Evolutionary conservation across 2,888 invertebrate species (phyloP).

Genomic region (Dendrolimus pini): DNA sequence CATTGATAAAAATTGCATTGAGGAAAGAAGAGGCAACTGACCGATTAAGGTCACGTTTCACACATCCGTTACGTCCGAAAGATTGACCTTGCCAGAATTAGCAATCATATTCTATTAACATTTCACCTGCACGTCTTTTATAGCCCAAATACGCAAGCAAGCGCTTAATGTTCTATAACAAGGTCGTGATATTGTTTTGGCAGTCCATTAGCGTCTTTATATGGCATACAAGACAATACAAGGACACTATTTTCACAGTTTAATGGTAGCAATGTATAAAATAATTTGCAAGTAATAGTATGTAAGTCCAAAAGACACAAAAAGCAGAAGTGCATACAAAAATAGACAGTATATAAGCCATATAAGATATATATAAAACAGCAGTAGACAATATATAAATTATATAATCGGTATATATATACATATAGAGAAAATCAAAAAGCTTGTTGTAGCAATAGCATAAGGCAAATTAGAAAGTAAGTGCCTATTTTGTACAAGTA

Average conservation of each 20-base stretch:
- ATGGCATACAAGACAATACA: not conserved
- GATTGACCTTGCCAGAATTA: not conserved
- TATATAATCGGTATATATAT: no score
- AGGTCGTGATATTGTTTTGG: not conserved
- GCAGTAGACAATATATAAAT: no score
- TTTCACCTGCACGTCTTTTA: not conserved
- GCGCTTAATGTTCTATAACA: not conserved
- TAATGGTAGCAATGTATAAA: not conserved
- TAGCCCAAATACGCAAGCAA: not conserved
- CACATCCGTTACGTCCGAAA: not conserved
- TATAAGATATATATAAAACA: no score
- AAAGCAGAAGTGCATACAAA: no score
- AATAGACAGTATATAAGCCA: no score
- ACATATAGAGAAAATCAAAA: no score
- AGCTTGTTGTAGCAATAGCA: no score
- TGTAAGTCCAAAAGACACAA: no score
- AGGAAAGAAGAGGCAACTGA: not conserved
- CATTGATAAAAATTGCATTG: not conserved
- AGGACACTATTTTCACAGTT: not conserved
- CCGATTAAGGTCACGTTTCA: not conserved
- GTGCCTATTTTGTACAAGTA: no score
- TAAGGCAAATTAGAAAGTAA: no score
- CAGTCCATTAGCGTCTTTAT: not conserved
- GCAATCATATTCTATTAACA: not conserved
- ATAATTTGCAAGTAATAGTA: no score